phyloP scores from a whole-genome alignment of 1,140 invertebrate species.

The Drosophila pruinosa region DNA sequence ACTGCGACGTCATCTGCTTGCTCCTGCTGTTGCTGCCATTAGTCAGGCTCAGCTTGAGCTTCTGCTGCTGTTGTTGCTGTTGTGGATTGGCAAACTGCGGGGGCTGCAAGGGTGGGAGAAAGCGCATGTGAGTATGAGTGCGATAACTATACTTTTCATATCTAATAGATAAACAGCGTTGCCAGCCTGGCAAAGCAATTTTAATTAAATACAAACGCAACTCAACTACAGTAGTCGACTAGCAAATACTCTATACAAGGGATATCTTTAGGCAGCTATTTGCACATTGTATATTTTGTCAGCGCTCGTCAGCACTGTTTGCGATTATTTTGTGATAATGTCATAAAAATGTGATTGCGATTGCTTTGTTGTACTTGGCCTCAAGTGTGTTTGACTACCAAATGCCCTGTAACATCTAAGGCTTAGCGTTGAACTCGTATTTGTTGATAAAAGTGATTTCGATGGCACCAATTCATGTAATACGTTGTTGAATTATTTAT shows the following conservation, averaged over 20 bases:
- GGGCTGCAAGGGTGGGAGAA: constrained; percentile 59
- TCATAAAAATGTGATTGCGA: background rate
- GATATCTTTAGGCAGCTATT: no score
- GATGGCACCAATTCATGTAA: no score
- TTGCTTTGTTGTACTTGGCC: background rate
- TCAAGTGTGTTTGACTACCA: background rate
- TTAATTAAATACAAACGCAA: no score
- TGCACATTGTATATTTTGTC: background rate
- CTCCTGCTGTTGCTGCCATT: constrained; percentile 32
- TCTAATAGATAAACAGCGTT: background rate
- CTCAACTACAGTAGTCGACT: background rate
- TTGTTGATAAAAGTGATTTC: background rate
- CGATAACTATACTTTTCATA: background rate
- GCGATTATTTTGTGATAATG: no score
- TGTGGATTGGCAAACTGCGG: constrained; percentile 78
- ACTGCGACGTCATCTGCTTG: constrained; percentile 4
- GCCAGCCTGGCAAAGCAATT: background rate
- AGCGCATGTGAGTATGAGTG: background rate
- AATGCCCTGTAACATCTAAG: background rate
- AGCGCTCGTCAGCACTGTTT: background rate
- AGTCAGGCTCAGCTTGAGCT: constrained; percentile 21
- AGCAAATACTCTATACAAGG: background rate
- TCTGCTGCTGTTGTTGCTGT: constrained; percentile 42
- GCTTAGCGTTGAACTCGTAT: background rate
- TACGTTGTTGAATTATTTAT: no score